A percentile compares a stretch with the other conserved stretches of the same genome.
These are phyloP conservation scores for Plebejus argus DNA, from an alignment of 2,888 invertebrate species.

Conservation along the genomic window DNA sequence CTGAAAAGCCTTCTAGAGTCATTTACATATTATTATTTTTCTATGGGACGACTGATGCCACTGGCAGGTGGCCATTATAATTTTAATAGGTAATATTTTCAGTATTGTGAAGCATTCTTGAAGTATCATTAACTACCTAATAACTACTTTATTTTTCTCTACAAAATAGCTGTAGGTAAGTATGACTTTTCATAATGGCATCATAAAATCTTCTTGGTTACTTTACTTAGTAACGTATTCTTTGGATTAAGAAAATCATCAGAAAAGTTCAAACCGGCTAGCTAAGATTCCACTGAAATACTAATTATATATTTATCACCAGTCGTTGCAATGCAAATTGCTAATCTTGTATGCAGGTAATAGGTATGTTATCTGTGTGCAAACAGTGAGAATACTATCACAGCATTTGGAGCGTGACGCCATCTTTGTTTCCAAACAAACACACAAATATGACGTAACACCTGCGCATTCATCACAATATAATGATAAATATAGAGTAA, in stretches of 20 bases:
- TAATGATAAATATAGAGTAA: not conserved
- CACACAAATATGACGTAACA: not conserved
- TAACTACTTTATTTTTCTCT: not conserved
- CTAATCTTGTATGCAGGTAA: not conserved
- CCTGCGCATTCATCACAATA: not conserved
- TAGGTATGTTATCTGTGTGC: not conserved
- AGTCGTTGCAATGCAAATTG: not conserved
- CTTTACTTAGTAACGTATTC: not conserved
- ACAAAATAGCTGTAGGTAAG: no score
- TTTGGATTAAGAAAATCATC: not conserved
- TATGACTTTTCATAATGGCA: no score
- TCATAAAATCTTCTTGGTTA: not conserved
- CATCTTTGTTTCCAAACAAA: conserved; percentile 17
- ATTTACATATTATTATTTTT: not conserved
- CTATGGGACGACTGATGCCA: not conserved
- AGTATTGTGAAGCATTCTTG: not conserved
- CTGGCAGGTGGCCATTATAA: not conserved
- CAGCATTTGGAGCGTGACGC: not conserved
- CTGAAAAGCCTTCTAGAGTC: not conserved
- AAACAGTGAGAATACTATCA: not conserved
- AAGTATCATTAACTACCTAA: not conserved
- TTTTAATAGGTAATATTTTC: not conserved
- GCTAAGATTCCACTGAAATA: not conserved
- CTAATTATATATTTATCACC: not conserved
- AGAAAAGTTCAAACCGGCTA: not conserved